Evolutionary conservation across 1,140 invertebrate species (phyloP), one percentile per base, ranked within the genome.

Genomic region (Euura lappo): DNA sequence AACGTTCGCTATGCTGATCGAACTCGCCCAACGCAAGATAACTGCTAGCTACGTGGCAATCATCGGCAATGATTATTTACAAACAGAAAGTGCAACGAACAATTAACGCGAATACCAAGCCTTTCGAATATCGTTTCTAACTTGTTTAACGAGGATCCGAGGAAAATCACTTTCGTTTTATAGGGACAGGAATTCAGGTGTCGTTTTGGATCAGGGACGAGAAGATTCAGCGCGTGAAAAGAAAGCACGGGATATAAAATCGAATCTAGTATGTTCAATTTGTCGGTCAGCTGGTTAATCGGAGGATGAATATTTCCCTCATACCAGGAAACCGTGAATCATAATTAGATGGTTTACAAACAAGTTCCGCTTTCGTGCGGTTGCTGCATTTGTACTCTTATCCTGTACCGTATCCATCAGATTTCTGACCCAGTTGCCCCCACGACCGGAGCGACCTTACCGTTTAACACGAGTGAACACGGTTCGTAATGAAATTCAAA

Each of bases 281-380:
- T 1, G 28, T 28, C 28, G 28, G 28, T 28, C 28, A 60, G 51
- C 13, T 60, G 3, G 8, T 60, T 60, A 60, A 60, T n/a, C 13
- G 51, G 13, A 60, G 10, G 51, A 60, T 60, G 10, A 60, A 11
- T 60, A 60, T 11, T 60, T 60, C 13, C 51, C 51, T 8, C 28
- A 28, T 28, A 60, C 51, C 13, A 8, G 51, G 8, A 6, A 60
- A 60, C 8, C 51, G 6, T 60, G 3, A 11, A 28, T 8, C 51
- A n/a, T 60, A 60, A 60, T 60, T 60, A 60, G 51, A 60, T 11
- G 13, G 13, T 60, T 60, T 60, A 60, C 51, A 60, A 60, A n/a
- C 5, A 8, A 60, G 51, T 60, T 60, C 51, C 51, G 51, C 51
- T 60, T 60, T 60, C 51, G 51, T 60, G 51, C 51, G 6, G 4